A percentile compares a stretch with the other conserved stretches of the same genome.
Evolutionary conservation across 2,797 vertebrate genomes (phyloP).

Genomic region (Hybognathus amarus): DNA sequence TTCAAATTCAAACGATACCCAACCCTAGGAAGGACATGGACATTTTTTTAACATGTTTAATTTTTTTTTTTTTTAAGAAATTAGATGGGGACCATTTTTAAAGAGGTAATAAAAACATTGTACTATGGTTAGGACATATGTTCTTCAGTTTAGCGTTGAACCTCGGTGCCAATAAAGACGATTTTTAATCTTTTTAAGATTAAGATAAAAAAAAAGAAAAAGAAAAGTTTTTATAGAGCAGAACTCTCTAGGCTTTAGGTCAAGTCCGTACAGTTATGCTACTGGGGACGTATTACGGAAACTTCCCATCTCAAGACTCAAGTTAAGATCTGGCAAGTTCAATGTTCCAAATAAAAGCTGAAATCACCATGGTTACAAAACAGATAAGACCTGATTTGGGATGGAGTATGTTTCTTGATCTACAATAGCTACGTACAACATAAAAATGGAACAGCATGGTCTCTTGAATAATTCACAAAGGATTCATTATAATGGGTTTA

Average conservation of each 20-base stretch:
- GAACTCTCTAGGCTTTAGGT: not conserved
- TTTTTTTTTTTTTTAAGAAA: not conserved
- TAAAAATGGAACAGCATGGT: not conserved
- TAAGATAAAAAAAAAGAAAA: not conserved
- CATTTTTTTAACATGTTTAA: not conserved
- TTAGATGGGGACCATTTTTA: not conserved
- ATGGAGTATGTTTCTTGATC: constrained; percentile 6
- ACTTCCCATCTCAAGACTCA: not conserved
- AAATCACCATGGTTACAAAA: constrained; percentile 26
- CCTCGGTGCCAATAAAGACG: too few relatives aligned
- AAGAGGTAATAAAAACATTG: not conserved
- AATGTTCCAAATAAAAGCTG: not conserved
- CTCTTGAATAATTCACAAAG: constrained; percentile 12
- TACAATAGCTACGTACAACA: not conserved
- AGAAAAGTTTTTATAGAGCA: not conserved
- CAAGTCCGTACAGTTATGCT: not conserved
- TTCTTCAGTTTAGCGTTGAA: not conserved
- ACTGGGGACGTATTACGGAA: not conserved
- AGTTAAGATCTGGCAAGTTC: not conserved
- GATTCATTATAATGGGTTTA: not conserved
- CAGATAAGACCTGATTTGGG: not conserved
- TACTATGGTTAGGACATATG: not conserved
- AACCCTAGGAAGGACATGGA: not conserved
- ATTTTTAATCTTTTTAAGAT: too few relatives aligned
- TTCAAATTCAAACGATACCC: too few relatives aligned